Conservation (phyloP, 2,888 invertebrate genomes). For the Drosophila niveifrons region DNA sequence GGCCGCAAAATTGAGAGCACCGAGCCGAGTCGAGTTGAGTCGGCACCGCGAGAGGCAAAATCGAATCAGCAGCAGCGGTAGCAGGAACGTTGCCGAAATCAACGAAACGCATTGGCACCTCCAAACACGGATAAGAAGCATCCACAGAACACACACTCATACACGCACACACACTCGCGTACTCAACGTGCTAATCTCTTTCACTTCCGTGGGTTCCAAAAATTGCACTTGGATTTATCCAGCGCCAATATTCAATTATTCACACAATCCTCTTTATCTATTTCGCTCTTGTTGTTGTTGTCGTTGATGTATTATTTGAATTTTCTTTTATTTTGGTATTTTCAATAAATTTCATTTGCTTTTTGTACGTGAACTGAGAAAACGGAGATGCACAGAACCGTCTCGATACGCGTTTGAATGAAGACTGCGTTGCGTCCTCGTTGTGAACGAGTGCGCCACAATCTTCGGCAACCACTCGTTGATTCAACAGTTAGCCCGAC, state of each 20-base stretch:
- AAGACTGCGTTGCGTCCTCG: conserved; percentile 67
- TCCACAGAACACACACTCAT: conserved; percentile 5
- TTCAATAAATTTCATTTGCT: conserved; percentile 14
- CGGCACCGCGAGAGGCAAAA: conserved; percentile 52
- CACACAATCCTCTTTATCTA: conserved; percentile 13
- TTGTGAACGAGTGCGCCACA: conserved; percentile 47
- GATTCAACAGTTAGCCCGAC: conserved; percentile 76
- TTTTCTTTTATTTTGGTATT: conserved; percentile 20
- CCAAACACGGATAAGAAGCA: conserved; percentile 21
- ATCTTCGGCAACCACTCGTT: conserved; percentile 77
- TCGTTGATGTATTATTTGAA: neutral
- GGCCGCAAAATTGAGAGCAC: conserved; percentile 42
- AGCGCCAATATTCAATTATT: conserved; percentile 7
- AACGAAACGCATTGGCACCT: conserved; percentile 54
- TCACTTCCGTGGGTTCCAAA: conserved; percentile 13
- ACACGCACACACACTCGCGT: conserved; percentile 4
- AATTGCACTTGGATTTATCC: conserved; percentile 2
- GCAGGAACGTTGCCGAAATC: conserved; percentile 39
- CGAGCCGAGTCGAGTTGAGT: conserved; percentile 34
- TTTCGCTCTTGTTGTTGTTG: neutral
- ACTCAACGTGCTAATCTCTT: conserved; percentile 12
- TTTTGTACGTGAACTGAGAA: conserved; percentile 20
- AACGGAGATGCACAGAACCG: conserved; percentile 66
- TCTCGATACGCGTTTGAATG: conserved; percentile 74
- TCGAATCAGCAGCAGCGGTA: conserved; percentile 47